Evolutionary conservation across 2,888 invertebrate genomes (phyloP), one percentile per base, ranked within the genome.

Genomic region (Syritta pipiens): DNA sequence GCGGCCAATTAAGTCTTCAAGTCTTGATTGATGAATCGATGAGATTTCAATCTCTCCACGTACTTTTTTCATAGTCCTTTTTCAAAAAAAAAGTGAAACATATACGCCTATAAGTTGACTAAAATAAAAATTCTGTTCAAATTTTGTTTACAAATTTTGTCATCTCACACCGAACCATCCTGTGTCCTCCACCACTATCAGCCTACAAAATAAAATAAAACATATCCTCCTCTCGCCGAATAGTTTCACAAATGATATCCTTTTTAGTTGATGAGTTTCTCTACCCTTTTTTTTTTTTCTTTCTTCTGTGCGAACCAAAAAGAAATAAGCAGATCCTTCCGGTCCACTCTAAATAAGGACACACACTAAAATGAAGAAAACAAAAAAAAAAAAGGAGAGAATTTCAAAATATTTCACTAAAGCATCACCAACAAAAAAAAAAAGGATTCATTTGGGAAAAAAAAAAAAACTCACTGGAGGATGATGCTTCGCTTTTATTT

Each of bases 261-360:
- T 72, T 72, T 67, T 22, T 71, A 65, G 59, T 71, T 77, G 65
- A 72, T 77, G 71, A 72, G 35, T 67, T 65, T 59, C n/a, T n/a
- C 71, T 65, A 26, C 49, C 48, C 48, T 42, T 79, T 72, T 51
- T 44, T 19, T n/a, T n/a, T n/a, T 42, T 42, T 79, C 65, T 51
- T 12, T 49, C 26, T 57, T 32, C 30, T 2, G 30, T n/a, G 28
- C 6, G n/a, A 22, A 28, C 35, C 24, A 35, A 51, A 44, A 55
- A 46, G 22, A 57, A 9, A 35, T 30, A 22, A 49, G 37, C 24
- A 20, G n/a, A 65, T 71, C 59, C 69, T 65, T 71, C 30, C 59
- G 28, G 49, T 37, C 51, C 59, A 46, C 26, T 63, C 28, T 10
- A 63, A 69, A 63, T 48, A 76, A 35, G 62, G 44, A 68, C 44